phyloP scores from a whole-genome alignment of 2,113 vertebrate genomes.

The Ardeotis arabs region DNA sequence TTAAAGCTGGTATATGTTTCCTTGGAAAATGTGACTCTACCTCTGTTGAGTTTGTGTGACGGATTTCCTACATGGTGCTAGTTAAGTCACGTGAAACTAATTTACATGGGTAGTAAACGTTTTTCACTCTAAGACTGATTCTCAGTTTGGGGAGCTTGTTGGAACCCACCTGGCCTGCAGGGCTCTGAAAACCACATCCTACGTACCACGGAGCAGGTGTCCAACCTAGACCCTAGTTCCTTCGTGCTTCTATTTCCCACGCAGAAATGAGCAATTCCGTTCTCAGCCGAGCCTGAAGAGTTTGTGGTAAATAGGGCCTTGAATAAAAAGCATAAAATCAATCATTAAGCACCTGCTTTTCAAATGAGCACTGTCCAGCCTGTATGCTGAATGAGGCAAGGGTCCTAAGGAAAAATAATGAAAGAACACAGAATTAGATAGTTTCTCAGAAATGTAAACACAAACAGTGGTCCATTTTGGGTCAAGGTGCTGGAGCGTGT shows the following conservation, averaged over 20 bases:
- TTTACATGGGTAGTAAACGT: background rate
- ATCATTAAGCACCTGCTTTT: background rate
- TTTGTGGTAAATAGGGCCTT: background rate
- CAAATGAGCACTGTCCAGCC: background rate
- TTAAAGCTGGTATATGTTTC: background rate
- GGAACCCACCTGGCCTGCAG: background rate
- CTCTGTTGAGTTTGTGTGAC: background rate
- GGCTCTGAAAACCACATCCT: background rate
- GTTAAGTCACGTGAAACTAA: background rate
- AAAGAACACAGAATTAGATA: background rate
- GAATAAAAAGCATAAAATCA: background rate
- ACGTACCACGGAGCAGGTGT: background rate
- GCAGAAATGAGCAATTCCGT: background rate
- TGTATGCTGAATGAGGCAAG: background rate
- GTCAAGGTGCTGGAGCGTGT: no score
- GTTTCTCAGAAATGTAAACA: background rate
- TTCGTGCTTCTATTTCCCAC: background rate
- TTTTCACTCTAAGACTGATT: background rate
- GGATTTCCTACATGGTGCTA: background rate
- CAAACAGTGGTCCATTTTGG: background rate
- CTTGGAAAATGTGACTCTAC: conserved; percentile 12
- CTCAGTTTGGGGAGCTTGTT: background rate
- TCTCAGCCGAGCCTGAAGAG: background rate
- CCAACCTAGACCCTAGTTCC: background rate
- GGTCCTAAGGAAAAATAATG: background rate